Evolutionary conservation across 1,140 invertebrate species (phyloP).

Genomic region (Anastrepha obliqua): DNA sequence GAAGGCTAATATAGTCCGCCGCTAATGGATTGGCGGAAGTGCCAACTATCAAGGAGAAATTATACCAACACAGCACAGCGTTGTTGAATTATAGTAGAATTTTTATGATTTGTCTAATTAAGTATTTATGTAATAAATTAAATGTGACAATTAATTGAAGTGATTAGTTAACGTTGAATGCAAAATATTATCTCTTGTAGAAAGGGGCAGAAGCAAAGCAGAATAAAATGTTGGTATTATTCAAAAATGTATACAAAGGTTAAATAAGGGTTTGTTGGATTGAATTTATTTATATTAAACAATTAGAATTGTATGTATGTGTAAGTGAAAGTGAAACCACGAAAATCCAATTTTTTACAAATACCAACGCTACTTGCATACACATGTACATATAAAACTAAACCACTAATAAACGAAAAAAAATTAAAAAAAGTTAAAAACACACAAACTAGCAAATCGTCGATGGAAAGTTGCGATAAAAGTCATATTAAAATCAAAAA

Average conservation of each 20-base stretch:
- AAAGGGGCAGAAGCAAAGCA: neutral
- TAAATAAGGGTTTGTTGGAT: neutral
- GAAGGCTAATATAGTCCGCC: neutral
- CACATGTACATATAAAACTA: neutral
- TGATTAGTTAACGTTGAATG: constrained; percentile 5
- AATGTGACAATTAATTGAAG: constrained; percentile 10
- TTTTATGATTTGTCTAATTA: constrained; percentile 48
- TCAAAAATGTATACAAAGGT: neutral
- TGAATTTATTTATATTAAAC: neutral
- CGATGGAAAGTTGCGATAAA: neutral
- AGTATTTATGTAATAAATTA: neutral
- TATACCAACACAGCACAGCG: neutral
- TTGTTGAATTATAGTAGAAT: neutral
- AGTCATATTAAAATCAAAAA: constrained; percentile 18
- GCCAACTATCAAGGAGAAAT: neutral
- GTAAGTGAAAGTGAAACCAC: neutral
- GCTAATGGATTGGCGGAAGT: neutral
- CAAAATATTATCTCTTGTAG: neutral
- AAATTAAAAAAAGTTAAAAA: neutral
- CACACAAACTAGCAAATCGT: neutral
- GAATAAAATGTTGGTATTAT: neutral
- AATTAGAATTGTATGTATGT: neutral
- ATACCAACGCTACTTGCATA: neutral
- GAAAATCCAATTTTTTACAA: constrained; percentile 12
- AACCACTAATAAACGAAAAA: neutral